Conservation (phyloP, 2,113 vertebrate genomes). For the Phoenicopterus ruber region DNA sequence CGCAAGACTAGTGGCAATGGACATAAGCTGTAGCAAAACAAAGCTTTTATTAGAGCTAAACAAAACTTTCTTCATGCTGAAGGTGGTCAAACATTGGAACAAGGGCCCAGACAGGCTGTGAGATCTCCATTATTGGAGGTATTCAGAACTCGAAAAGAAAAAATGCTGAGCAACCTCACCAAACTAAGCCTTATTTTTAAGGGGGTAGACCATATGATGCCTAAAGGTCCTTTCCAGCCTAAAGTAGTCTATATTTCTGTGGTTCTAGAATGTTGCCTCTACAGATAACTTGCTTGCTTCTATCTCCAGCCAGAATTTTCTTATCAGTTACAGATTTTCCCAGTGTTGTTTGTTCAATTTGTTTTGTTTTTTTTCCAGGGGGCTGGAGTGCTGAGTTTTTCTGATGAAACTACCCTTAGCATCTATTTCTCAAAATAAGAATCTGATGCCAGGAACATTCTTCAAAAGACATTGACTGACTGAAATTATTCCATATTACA, state of each 20-base stretch:
- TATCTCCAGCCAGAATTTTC: background rate
- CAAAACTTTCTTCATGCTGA: background rate
- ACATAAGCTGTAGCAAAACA: background rate
- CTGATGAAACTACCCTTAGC: background rate
- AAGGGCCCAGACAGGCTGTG: background rate
- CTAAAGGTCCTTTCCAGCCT: background rate
- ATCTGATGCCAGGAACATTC: background rate
- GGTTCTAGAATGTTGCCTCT: background rate
- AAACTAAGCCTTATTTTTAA: background rate
- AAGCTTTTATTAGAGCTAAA: background rate
- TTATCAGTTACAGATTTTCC: background rate
- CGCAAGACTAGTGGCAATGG: too few relatives aligned
- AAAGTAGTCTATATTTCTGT: background rate
- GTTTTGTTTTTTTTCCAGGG: background rate
- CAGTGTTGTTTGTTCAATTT: background rate
- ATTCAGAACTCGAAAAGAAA: background rate
- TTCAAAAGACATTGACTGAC: background rate
- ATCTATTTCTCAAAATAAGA: background rate
- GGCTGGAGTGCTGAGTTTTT: background rate
- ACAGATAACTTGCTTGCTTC: background rate
- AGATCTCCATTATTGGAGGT: background rate
- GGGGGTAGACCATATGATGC: background rate
- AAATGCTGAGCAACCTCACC: background rate
- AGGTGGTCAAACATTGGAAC: background rate
- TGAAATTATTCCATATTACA: background rate